Percentiles rank a stretch among this genome's conserved stretches.
Evolutionary conservation across 64 coral and sea anemone genomes (phyloP).

Genomic region (Actinia tenebrosa): DNA sequence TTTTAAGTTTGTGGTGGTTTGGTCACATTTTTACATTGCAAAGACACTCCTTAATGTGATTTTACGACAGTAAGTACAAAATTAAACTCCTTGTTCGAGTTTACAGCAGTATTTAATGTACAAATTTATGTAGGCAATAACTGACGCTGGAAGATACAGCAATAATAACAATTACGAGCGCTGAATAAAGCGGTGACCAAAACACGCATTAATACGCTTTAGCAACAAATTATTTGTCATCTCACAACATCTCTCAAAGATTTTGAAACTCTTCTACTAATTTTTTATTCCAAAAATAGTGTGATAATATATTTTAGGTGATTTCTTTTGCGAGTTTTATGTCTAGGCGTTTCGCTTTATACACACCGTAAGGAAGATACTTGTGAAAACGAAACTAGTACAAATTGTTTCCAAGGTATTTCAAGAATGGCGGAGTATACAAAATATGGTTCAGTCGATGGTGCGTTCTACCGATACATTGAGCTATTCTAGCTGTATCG

Average conservation of each 20-base stretch:
- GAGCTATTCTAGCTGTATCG: neutral
- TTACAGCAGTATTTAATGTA: neutral
- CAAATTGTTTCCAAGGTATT: neutral
- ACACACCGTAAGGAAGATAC: neutral
- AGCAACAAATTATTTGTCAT: neutral
- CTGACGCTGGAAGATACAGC: neutral
- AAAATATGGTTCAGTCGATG: neutral
- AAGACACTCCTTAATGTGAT: neutral
- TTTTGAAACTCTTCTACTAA: neutral
- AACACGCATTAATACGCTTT: neutral
- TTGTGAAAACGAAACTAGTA: neutral
- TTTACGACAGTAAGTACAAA: neutral
- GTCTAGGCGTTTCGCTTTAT: neutral
- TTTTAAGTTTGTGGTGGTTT: neutral
- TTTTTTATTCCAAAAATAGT: slow-evolving; percentile 16
- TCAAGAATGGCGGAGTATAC: slow-evolving; percentile 2
- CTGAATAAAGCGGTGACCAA: neutral
- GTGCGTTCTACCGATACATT: neutral
- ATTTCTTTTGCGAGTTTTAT: neutral
- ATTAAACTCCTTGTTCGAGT: neutral
- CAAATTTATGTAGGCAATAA: neutral
- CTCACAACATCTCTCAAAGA: neutral
- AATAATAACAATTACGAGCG: neutral
- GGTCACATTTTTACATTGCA: neutral
- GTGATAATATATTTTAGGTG: neutral